phyloP scores from a whole-genome alignment of 2,888 invertebrate species.

The Nowickia ferox region DNA sequence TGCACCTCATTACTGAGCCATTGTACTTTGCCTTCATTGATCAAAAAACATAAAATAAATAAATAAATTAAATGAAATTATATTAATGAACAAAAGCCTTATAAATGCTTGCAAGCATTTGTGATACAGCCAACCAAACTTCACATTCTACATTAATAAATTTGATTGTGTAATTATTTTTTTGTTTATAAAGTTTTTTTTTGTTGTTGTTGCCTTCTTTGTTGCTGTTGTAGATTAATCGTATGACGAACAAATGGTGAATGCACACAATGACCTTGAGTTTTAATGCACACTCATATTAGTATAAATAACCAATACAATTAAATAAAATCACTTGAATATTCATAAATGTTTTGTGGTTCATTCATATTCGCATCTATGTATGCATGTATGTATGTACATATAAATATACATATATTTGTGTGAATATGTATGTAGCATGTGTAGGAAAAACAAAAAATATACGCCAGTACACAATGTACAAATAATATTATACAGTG shows the following conservation, averaged over 20 bases:
- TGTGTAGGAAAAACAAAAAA: too few relatives aligned
- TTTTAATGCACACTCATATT: conserved; percentile 9
- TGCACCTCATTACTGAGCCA: neutral
- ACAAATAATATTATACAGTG: too few relatives aligned
- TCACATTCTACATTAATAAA: conserved; percentile 32
- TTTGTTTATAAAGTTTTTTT: conserved; percentile 38
- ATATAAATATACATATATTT: too few relatives aligned
- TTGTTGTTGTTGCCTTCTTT: neutral
- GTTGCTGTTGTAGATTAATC: conserved; percentile 48
- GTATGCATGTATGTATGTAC: neutral
- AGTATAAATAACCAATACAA: conserved; percentile 26
- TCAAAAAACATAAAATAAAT: neutral
- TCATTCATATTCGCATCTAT: conserved; percentile 26
- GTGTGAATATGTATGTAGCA: too few relatives aligned
- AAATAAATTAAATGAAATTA: neutral
- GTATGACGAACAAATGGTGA: conserved; percentile 53
- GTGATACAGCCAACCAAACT: neutral
- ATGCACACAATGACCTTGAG: conserved; percentile 67
- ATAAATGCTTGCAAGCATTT: neutral
- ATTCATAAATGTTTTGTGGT: conserved; percentile 37
- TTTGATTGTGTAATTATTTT: conserved; percentile 34
- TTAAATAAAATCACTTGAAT: conserved; percentile 31
- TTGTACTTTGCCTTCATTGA: conserved; percentile 7
- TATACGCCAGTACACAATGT: too few relatives aligned
- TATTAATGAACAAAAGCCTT: neutral